Conservation (phyloP, 2,888 invertebrate species). For the Oscheius myriophilus region DNA sequence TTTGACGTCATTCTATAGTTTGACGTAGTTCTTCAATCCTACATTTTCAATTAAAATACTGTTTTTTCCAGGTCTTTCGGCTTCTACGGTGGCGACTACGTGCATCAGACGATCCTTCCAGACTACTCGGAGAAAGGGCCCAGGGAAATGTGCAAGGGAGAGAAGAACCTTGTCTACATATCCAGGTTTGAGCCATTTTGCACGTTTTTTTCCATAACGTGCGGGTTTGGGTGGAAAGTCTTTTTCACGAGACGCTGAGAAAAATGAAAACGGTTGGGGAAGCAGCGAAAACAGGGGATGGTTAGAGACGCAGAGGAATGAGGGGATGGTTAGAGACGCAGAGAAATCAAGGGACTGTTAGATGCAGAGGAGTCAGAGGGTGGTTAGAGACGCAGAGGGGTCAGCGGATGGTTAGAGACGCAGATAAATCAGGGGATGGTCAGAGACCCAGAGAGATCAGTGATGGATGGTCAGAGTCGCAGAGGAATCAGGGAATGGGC, state of each 20-base stretch:
- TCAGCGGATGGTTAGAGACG: background rate
- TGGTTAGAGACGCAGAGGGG: background rate
- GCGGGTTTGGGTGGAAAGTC: background rate
- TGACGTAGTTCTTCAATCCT: too few relatives aligned
- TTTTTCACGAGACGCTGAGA: background rate
- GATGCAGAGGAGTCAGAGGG: background rate
- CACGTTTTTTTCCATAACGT: background rate
- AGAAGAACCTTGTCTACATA: slow-evolving; percentile 46
- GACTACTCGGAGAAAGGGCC: slow-evolving; percentile 25
- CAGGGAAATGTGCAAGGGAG: slow-evolving; percentile 28
- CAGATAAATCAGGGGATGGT: background rate
- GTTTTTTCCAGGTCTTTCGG: slow-evolving; percentile 29
- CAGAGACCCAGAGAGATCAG: too few relatives aligned
- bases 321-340: too few relatives aligned
- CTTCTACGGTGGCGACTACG: slow-evolving; percentile 28
- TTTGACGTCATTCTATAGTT: too few relatives aligned
- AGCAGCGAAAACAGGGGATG: background rate
- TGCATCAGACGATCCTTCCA: slow-evolving; percentile 35
- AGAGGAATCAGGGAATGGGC: too few relatives aligned
- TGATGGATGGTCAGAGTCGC: too few relatives aligned
- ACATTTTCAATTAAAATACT: too few relatives aligned
- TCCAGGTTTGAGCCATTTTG: slow-evolving; percentile 23
- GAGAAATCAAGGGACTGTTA: too few relatives aligned
- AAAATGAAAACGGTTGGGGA: too few relatives aligned
- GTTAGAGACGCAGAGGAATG: background rate